Conservation (phyloP, 2,113 vertebrate species). For the Gymnarchus niloticus region DNA sequence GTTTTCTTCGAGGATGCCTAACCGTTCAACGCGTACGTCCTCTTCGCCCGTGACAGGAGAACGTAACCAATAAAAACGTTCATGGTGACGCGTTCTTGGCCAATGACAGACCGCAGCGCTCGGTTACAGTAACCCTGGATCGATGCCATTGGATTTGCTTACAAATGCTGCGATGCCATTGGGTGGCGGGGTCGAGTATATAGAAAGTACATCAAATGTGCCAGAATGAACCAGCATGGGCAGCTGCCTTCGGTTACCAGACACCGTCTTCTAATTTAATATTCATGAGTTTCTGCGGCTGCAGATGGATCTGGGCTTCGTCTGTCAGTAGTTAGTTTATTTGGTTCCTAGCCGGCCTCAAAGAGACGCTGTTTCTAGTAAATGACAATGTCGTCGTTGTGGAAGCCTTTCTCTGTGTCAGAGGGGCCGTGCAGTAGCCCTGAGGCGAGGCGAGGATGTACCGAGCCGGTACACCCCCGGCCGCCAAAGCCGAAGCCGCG, state of each 20-base stretch:
- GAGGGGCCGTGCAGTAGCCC: slow-evolving; percentile 54
- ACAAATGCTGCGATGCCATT: background rate
- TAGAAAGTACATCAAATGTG: slow-evolving; percentile 7
- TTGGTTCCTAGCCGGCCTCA: background rate
- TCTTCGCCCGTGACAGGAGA: slow-evolving; percentile 3
- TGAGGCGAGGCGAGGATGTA: slow-evolving; percentile 39
- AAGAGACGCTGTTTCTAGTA: background rate
- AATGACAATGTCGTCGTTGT: slow-evolving; percentile 58
- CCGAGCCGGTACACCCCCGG: slow-evolving; percentile 28
- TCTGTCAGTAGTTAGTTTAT: background rate
- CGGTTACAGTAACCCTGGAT: background rate
- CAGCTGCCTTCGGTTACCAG: background rate
- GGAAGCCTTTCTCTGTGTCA: slow-evolving; percentile 56
- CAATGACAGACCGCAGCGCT: background rate
- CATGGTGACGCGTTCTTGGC: background rate
- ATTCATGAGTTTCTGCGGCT: slow-evolving; percentile 22
- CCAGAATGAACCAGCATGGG: background rate
- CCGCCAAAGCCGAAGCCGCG: slow-evolving; percentile 27
- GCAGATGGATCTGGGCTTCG: slow-evolving; percentile 8
- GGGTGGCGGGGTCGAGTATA: slow-evolving; percentile 9
- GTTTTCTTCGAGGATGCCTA: background rate
- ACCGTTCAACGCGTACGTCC: background rate
- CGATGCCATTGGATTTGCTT: background rate
- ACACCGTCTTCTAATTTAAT: slow-evolving; percentile 10
- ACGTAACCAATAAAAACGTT: slow-evolving; percentile 8